Evolutionary conservation across 2,113 vertebrate species (phyloP).

Genomic region (Hippocampus abdominalis): DNA sequence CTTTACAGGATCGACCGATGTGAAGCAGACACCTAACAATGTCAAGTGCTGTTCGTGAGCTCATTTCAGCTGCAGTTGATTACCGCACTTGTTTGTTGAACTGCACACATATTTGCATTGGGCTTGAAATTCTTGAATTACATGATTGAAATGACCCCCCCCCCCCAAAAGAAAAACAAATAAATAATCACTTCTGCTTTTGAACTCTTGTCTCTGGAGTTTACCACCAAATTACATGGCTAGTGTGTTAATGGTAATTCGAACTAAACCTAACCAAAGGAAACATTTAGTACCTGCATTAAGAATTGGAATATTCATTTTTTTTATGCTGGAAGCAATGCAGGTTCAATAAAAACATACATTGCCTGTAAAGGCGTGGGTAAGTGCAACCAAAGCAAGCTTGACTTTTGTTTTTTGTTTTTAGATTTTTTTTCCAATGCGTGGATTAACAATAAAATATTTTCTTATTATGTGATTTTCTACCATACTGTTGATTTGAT

Average conservation of each 20-base stretch:
- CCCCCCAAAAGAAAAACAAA: no score
- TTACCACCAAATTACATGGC: background rate
- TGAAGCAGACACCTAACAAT: constrained; percentile 5
- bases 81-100: background rate
- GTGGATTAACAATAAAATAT: background rate
- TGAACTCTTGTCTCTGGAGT: background rate
- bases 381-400: background rate
- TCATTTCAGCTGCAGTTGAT: background rate
- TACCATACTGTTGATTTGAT: background rate
- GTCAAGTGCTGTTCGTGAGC: constrained; percentile 1
- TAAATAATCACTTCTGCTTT: background rate
- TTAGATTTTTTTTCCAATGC: background rate
- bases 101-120: background rate
- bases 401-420: background rate
- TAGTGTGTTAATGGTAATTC: background rate
- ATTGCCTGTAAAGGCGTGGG: background rate
- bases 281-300: background rate
- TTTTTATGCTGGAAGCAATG: background rate
- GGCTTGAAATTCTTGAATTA: background rate
- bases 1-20: constrained; percentile 7
- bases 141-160: background rate
- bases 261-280: background rate
- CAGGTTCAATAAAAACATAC: background rate
- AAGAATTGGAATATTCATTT: background rate
- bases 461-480: background rate